A percentile compares a stretch with the other conserved stretches of the same genome.
These are phyloP conservation scores for Pungitius pungitius DNA, from an alignment of 2,113 vertebrate genomes.

Conservation along the genomic window DNA sequence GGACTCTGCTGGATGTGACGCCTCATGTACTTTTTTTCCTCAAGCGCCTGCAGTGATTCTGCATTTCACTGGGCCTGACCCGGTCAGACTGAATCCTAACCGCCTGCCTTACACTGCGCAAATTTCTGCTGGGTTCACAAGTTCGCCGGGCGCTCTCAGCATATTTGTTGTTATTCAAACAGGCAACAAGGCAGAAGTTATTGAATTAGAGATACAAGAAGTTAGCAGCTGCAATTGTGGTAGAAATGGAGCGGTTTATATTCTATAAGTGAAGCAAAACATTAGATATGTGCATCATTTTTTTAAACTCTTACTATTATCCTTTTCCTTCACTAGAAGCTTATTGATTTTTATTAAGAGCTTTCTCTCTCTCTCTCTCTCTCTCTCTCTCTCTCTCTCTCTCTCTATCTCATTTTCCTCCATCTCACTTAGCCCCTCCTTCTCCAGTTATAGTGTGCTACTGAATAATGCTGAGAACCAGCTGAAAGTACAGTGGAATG, in stretches of 20 bases:
- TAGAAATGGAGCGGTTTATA: neutral
- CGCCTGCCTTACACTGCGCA: constrained; percentile 29
- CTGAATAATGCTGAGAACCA: constrained; percentile 11
- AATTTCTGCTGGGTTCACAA: constrained; percentile 41
- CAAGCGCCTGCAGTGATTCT: constrained; percentile 60
- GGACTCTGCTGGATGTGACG: constrained; percentile 56
- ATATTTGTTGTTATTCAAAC: constrained; percentile 36
- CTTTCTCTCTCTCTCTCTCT: neutral
- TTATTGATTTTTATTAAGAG: constrained; percentile 60
- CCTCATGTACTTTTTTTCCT: constrained; percentile 35
- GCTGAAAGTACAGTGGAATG: constrained; percentile 25
- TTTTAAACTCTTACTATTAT: too few relatives aligned
- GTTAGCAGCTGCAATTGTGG: neutral
- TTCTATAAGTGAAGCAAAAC: neutral
- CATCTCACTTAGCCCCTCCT: constrained; percentile 1
- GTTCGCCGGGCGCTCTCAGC: constrained; percentile 38
- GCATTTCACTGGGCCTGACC: constrained; percentile 43
- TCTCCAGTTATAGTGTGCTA: neutral
- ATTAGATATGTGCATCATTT: too few relatives aligned
- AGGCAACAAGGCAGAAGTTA: constrained; percentile 16
- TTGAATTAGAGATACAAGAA: constrained; percentile 15
- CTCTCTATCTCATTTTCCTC: neutral
- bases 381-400: neutral
- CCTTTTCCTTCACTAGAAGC: constrained; percentile 53
- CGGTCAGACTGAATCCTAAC: constrained; percentile 1